Evolutionary conservation across 2,113 vertebrate species (phyloP).

Genomic region (Tychaedon coryphoeus): DNA sequence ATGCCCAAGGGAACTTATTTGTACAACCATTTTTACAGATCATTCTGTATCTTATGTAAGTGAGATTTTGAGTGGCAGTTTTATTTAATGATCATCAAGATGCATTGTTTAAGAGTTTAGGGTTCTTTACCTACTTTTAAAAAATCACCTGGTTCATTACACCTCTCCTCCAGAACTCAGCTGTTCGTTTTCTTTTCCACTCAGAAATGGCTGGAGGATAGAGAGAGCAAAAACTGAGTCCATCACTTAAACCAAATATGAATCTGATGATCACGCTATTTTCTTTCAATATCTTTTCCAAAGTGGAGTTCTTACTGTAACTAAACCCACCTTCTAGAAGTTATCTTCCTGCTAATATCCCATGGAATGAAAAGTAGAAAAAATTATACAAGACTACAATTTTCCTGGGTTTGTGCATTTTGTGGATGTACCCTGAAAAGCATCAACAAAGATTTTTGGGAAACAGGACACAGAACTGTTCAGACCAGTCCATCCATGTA

Average conservation of each 20-base stretch:
- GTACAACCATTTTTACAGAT: constrained; percentile 9
- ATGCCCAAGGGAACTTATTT: background rate
- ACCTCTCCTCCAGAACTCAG: background rate
- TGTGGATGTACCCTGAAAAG: background rate
- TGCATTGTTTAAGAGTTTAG: background rate
- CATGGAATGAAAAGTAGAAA: background rate
- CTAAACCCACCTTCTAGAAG: background rate
- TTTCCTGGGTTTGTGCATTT: background rate
- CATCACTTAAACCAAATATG: background rate
- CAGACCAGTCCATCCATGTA: background rate
- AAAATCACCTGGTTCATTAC: background rate
- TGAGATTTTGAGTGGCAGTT: constrained; percentile 7
- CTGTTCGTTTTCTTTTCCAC: background rate
- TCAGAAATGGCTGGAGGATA: background rate
- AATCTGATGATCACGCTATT: background rate
- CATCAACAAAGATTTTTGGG: background rate
- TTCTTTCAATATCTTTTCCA: constrained; percentile 7
- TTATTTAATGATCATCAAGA: background rate
- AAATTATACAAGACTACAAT: background rate
- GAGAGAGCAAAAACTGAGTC: background rate
- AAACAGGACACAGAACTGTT: background rate
- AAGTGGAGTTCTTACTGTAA: background rate
- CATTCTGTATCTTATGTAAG: background rate
- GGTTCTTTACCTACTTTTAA: background rate
- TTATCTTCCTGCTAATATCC: background rate